These are phyloP conservation scores for Saccopteryx leptura DNA, from an alignment of 2,113 vertebrate genomes.

Conservation along the genomic window DNA sequence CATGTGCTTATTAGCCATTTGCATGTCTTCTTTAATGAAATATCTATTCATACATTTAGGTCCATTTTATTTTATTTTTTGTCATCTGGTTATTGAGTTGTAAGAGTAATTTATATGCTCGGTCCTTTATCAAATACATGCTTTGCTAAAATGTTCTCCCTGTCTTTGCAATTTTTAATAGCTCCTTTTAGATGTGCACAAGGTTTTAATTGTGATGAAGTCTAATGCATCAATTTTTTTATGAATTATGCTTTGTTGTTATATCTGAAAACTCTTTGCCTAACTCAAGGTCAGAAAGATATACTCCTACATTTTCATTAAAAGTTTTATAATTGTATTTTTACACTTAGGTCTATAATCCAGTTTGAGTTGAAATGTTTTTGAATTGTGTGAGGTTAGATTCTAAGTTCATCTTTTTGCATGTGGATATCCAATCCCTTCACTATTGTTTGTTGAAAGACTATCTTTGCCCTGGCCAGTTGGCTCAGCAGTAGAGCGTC, in stretches of 20 bases:
- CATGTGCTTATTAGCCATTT: background rate
- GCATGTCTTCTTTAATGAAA: background rate
- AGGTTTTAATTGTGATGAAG: background rate
- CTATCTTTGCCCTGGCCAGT: background rate
- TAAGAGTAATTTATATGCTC: background rate
- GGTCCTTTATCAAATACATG: background rate
- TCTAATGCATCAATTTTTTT: background rate
- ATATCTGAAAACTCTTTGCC: background rate
- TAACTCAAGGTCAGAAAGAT: background rate
- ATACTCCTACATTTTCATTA: background rate
- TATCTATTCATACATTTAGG: background rate
- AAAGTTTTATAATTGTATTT: background rate
- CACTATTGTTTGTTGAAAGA: background rate
- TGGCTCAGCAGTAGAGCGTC: no score
- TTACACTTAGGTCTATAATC: background rate
- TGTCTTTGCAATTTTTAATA: slow-evolving; percentile 3
- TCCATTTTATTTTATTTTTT: background rate
- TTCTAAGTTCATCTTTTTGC: slow-evolving; percentile 21
- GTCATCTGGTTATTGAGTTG: background rate
- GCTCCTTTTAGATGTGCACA: background rate
- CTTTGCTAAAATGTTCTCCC: background rate
- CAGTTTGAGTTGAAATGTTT: background rate
- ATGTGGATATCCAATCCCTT: slow-evolving; percentile 8
- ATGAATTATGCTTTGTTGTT: background rate
- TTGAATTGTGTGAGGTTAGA: background rate